Conservation (phyloP, 2,888 invertebrate genomes). For the Pollenia labialis region DNA sequence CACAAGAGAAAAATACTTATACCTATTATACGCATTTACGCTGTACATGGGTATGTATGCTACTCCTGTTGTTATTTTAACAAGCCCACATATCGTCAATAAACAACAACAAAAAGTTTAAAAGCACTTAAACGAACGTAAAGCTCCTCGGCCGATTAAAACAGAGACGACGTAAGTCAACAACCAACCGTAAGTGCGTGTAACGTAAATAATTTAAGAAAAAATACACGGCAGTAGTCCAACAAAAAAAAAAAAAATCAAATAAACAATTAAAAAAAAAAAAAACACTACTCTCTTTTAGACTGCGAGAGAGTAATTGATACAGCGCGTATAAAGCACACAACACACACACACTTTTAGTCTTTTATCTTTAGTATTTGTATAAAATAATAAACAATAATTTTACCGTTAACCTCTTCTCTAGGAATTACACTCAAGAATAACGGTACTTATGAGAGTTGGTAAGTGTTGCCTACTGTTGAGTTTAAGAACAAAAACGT, state of each 20-base stretch:
- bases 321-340: not conserved
- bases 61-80: conserved; percentile 1
- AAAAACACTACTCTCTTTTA: not conserved
- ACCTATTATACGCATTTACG: not conserved
- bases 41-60: not conserved
- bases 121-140: conserved; percentile 6
- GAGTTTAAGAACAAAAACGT: not conserved
- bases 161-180: conserved; percentile 16
- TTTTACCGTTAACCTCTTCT: conserved; percentile 24
- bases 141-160: conserved; percentile 36
- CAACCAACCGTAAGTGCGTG: conserved; percentile 44
- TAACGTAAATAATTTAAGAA: conserved; percentile 1
- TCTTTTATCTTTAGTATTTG: conserved; percentile 8
- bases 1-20: not conserved
- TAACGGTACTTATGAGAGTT: conserved; percentile 19
- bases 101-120: not conserved
- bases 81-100: conserved; percentile 16
- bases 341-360: not conserved
- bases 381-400: conserved; percentile 37
- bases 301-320: not conserved
- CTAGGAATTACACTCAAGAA: not conserved
- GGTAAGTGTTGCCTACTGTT: not conserved
- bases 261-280: not conserved
- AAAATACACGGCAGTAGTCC: conserved; percentile 35
- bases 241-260: conserved; percentile 10